Base-by-base conservation (phyloP, 2,888 invertebrate species). In the Hirudinaria manillensis region DNA sequence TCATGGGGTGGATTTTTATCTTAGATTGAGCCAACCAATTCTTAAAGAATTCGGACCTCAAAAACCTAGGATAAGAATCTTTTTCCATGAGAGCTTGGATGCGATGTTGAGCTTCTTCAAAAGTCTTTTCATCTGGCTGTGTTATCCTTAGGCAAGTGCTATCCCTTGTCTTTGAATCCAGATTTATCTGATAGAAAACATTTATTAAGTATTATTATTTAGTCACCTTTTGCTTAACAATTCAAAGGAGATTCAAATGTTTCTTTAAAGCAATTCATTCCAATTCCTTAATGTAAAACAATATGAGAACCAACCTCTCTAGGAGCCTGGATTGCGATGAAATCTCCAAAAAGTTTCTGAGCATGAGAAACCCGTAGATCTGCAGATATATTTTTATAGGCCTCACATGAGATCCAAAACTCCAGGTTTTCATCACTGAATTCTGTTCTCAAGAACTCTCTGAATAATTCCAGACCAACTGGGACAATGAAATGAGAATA, bases 391-490 rank as follows among this genome's bases (percentile, higher is more conserved):
- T 78, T 79, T 79, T 84, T 86, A 82, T 85, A 89, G 73, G 88
- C 87, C 81, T 89, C 88, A 80, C 88, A 87, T 4, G 88, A 87
- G 24, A 88, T 81, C 88, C 88, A 88, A 80, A 88, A 89, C 78
- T 89, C 88, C 34, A 88, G 83, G 80, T 88, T 88, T 80, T 88
- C 88, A 78, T 89, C 88, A 79, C 87, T 87, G 81, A 87, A 88
- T 80, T 88, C 88, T 1, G 87, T 84, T 78, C 86, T 85, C 10
- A 88, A 83, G 81, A 88, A 88, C 7, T 86, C 87, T 75, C 86
- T 83, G 82, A 89, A 89, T 70, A 88, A 81, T 29, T 87, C 85
- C 77, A 87, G 81, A 7, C 88, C 88, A 83, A 86, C 88, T 88
- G 83, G 80, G 75, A 61, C 66, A 61, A n/a, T n/a, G n/a, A 76